Percentiles rank a stretch among this genome's conserved stretches.
These are phyloP conservation scores for Steinernema khuongi DNA, from an alignment of 1,140 invertebrate genomes.

Conservation along the genomic window DNA sequence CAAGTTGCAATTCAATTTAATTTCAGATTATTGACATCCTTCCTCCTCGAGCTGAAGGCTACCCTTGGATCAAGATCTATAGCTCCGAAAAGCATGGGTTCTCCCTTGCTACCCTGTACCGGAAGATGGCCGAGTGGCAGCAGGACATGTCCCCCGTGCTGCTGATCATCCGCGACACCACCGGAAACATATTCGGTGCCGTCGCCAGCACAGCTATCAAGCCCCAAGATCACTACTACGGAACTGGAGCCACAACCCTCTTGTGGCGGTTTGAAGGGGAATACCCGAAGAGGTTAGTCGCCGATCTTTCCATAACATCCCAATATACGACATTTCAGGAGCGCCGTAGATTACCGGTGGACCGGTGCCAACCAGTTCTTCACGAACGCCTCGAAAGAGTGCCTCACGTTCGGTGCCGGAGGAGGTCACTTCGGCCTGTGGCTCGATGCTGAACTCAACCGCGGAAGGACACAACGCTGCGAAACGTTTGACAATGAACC, in stretches of 20 bases:
- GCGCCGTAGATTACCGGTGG: conserved; percentile 83
- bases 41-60: conserved; percentile 6
- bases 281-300: conserved; percentile 49
- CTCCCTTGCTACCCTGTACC: conserved; percentile 86
- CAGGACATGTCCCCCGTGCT: conserved; percentile 20
- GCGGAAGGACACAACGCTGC: conserved; percentile 85
- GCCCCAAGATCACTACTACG: conserved; percentile 90
- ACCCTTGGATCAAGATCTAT: conserved; percentile 65
- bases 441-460: conserved; percentile 91
- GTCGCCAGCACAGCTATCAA: conserved; percentile 79
- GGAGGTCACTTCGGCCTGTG: conserved; percentile 91
- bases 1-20: not conserved
- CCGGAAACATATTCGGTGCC: conserved; percentile 81
- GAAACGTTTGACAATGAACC: conserved; percentile 91
- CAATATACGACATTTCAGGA: not conserved
- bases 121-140: conserved; percentile 5
- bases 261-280: conserved; percentile 71
- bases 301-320: not conserved
- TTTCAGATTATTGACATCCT: conserved; percentile 10
- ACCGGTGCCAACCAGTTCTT: conserved; percentile 94
- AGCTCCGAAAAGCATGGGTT: conserved; percentile 91
- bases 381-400: conserved; percentile 88
- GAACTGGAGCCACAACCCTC: conserved; percentile 87
- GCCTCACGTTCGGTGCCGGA: conserved; percentile 86
- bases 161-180: conserved; percentile 18